phyloP scores from a whole-genome alignment of 2,113 vertebrate species.

The Taurulus bubalis region DNA sequence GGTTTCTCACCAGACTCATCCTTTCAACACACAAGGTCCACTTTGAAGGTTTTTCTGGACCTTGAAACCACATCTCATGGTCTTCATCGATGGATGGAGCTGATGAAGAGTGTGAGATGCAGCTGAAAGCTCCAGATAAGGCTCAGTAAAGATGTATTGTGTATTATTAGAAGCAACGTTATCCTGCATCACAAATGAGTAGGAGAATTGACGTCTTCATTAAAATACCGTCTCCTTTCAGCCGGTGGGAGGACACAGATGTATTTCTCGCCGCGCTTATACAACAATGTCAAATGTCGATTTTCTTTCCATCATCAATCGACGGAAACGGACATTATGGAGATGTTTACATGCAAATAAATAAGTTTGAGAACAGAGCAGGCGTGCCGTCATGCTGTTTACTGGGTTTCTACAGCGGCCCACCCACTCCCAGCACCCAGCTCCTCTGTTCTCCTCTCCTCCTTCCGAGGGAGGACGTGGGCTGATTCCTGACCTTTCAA shows the following conservation, averaged over 20 bases:
- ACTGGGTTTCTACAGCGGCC: conserved; percentile 53
- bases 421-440: conserved; percentile 64
- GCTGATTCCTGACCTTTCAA: conserved; percentile 75
- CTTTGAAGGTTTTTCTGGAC: background rate
- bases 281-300: conserved; percentile 14
- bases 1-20: too few relatives aligned
- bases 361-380: conserved; percentile 10
- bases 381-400: conserved; percentile 41
- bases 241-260: conserved; percentile 5
- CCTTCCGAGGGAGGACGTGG: conserved; percentile 70
- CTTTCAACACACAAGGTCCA: background rate
- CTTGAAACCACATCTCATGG: too few relatives aligned
- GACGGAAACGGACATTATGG: background rate
- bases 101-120: background rate
- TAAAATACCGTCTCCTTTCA: background rate
- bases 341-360: conserved; percentile 1
- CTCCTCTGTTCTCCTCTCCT: conserved; percentile 61
- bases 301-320: background rate
- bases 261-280: background rate
- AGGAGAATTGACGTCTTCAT: background rate
- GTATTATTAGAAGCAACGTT: background rate
- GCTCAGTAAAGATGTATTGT: background rate
- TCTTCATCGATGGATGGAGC: background rate
- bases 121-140: background rate
- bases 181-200: background rate